A percentile compares a stretch with the other conserved stretches of the same genome.
These are phyloP conservation scores for Hydrotaea cyrtoneurina DNA, from an alignment of 2,888 invertebrate genomes.

Conservation along the genomic window DNA sequence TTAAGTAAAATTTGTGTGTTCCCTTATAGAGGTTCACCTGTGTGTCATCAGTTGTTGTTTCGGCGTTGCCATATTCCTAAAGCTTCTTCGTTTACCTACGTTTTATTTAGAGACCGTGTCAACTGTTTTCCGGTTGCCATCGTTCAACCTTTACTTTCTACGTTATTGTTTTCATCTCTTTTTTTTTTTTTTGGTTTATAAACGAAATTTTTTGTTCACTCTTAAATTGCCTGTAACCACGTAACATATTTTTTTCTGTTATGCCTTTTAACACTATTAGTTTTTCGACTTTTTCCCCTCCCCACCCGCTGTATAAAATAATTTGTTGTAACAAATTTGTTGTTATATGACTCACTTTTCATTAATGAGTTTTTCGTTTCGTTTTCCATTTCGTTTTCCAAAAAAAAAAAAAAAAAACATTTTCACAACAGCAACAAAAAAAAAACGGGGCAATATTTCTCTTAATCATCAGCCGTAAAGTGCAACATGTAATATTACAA, in stretches of 20 bases:
- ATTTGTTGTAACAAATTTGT: slow-evolving; percentile 8
- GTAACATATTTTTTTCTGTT: neutral
- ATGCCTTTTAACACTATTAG: neutral
- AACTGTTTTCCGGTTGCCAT: neutral
- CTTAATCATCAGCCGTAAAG: slow-evolving; percentile 56
- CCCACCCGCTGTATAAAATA: neutral
- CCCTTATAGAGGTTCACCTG: no score
- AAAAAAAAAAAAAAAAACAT: neutral
- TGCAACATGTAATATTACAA: slow-evolving; percentile 58
- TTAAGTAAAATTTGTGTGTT: no score
- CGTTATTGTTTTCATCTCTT: no score
- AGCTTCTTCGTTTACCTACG: neutral
- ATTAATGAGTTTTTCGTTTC: slow-evolving; percentile 26
- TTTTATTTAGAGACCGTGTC: neutral
- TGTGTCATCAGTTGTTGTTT: neutral
- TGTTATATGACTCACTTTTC: slow-evolving; percentile 31
- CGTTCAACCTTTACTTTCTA: slow-evolving; percentile 22
- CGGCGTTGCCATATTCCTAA: neutral
- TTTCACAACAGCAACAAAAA: neutral
- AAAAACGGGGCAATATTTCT: slow-evolving; percentile 37
- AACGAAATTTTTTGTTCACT: slow-evolving; percentile 7
- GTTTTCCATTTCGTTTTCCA: slow-evolving; percentile 12
- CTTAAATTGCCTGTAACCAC: slow-evolving; percentile 12
- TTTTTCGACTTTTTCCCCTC: no score
- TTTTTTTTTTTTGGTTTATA: neutral